Base-by-base conservation (phyloP, 2,113 vertebrate species). In the Microcebus lehilahytsara region DNA sequence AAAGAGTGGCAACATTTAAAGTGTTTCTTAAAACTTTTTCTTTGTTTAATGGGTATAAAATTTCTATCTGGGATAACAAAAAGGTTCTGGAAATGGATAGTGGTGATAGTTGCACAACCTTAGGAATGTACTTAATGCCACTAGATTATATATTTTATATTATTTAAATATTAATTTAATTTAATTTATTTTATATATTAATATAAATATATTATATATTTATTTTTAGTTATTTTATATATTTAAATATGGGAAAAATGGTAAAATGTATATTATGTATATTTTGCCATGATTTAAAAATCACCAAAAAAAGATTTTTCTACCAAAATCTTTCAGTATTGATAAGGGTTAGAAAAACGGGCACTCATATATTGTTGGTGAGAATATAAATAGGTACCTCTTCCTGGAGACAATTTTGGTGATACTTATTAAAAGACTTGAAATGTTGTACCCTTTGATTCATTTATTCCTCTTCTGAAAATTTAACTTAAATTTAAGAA, bases 391-490 rank as follows among this genome's bases (percentile, higher is more conserved):
- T 37, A 91, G 66, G 20, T 69, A 62, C 5, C 49, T 58, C 40
- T 91, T 91, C 93, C 49, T 78, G 37, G 56, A 94, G 6, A 72
- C 2, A 40, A 64, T 72, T 91, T 90, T 94, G 69, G 10, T 94
- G 14, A 22, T 56, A 37, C 23, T n/a, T 66, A 79, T 20, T 66
- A 78, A 87, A 83, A 93, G 12, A 27, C 51, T 46, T 85, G 56
- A 93, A 86, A 49, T 72, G 46, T 49, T 89, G 53, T 72, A 46
- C 30, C 37, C 19, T 96, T 84, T 64, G 64, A 58, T 84, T 80
- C 11, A 83, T 72, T 78, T 89, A 27, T 72, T 95, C 4, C 6
- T 94, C 16, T 91, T 93, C 22, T 80, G 34, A 71, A 30, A 88
- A 85, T 91, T 9, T 53, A 23, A 60, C 27, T 85, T 83, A 93